Base-by-base conservation (phyloP, 2,888 invertebrate genomes). In the Latrodectus elegans region DNA sequence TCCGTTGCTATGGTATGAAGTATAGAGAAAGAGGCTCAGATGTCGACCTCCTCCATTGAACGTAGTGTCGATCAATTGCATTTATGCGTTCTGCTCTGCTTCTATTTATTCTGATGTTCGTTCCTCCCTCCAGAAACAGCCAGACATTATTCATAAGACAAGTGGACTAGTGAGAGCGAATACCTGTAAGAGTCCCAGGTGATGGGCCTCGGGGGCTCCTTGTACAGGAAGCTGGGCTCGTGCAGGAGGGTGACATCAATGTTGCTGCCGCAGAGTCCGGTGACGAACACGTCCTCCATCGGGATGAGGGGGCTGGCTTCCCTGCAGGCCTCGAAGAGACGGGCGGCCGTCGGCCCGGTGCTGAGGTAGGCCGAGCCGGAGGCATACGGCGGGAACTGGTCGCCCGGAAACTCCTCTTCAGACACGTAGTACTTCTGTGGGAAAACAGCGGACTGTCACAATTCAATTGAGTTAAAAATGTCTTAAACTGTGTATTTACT, bases 231-330 rank as follows among this genome's bases (percentile, higher is more conserved):
- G 10, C 68, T 65, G 3, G 84, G 74, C 6, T 84, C 90, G 38
- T 91, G 89, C 0, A 91, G 53, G 11, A 91, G 89, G 0, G 79
- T 70, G 15, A 91, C 90, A 6, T 90, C 89, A 0, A 91, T 90
- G 14, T 90, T 90, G 49, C 90, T 86, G 8, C 92, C 91, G 60
- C 91, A 91, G n/a, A 92, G 79, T 4, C 92, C 92, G 8, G 92
- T 92, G 8, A 92, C 88, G 88, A 90, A 92, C 10, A 92, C 91
- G 89, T 92, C 92, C 76, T 92, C 92, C 88, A 92, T 89, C n/a
- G 85, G 75, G 84, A 91, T 91, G 71, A 92, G 90, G 9, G 90
- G 84, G 1, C 89, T 89, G 88, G 90, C 38, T 84, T 75, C 51
- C 89, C 79, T 1, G 90, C 89, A 38, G 90, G 85, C 91, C 8